phyloP scores from a whole-genome alignment of 2,888 invertebrate species.

The Liodrosophila aerea region DNA sequence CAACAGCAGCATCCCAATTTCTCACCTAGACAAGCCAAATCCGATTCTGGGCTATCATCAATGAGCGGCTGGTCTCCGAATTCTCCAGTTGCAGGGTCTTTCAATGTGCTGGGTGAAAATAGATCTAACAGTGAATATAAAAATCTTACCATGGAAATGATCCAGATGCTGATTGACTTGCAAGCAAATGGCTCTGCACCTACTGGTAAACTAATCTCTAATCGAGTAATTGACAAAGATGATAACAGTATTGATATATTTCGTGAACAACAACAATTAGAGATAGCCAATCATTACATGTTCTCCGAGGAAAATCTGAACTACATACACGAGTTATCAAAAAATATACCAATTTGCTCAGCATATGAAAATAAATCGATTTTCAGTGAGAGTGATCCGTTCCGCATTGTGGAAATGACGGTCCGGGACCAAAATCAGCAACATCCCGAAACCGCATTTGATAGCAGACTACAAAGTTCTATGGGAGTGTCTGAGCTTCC shows the following conservation, averaged over 20 bases:
- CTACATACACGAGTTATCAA: constrained; percentile 81
- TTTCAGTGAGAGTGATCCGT: constrained; percentile 79
- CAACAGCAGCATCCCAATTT: constrained; percentile 12
- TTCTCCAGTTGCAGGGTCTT: constrained; percentile 83
- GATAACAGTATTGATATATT: constrained; percentile 4
- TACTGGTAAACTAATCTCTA: background rate
- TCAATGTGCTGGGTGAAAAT: constrained; percentile 32
- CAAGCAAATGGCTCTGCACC: background rate
- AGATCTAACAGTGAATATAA: constrained; percentile 45
- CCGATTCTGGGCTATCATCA: constrained; percentile 93
- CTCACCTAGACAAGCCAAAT: constrained; percentile 84
- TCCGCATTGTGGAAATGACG: constrained; percentile 73
- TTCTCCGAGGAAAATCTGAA: constrained; percentile 82
- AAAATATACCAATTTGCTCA: constrained; percentile 82
- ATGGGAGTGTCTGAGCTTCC: background rate
- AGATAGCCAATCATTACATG: constrained; percentile 60
- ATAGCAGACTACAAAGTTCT: background rate
- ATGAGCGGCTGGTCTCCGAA: constrained; percentile 94
- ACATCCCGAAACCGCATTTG: background rate
- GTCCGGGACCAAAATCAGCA: constrained; percentile 70
- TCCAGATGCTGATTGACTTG: constrained; percentile 31
- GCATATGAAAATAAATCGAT: constrained; percentile 82
- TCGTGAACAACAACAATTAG: constrained; percentile 3
- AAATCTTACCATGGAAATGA: constrained; percentile 45
- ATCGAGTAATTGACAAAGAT: constrained; percentile 4